These are phyloP conservation scores for Parambassis ranga DNA, from an alignment of 2,797 vertebrate species.

Conservation along the genomic window DNA sequence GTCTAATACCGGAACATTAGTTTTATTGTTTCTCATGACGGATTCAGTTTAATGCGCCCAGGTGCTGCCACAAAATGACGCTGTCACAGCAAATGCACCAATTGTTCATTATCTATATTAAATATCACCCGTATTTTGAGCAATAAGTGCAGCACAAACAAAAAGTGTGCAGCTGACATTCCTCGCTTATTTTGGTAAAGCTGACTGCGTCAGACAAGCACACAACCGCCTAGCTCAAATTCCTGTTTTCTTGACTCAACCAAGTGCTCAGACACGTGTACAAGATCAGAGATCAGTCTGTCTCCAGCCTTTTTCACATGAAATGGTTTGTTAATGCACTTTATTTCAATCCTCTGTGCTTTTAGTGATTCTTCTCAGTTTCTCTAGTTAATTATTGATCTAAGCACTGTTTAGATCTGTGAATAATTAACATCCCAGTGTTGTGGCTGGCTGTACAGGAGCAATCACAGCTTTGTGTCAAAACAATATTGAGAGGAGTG, in stretches of 20 bases:
- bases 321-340: conserved; percentile 17
- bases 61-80: conserved; percentile 12
- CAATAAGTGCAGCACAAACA: not conserved
- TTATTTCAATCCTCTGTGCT: conserved; percentile 12
- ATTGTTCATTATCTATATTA: not conserved
- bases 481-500: conserved; percentile 71
- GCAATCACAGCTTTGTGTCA: conserved; percentile 57
- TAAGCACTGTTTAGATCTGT: conserved; percentile 61
- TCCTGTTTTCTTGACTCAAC: not conserved
- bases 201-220: not conserved
- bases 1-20: conserved; percentile 8
- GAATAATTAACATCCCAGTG: conserved; percentile 73
- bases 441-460: conserved; percentile 57
- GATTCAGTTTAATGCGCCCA: not conserved
- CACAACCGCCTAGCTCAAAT: conserved; percentile 1
- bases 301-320: conserved; percentile 6
- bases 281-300: conserved; percentile 17
- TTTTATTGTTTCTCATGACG: not conserved
- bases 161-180: conserved; percentile 7
- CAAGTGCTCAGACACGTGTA: not conserved
- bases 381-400: conserved; percentile 74
- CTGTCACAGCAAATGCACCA: not conserved
- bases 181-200: not conserved
- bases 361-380: conserved; percentile 50
- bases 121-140: conserved; percentile 8